Conservation (phyloP, 2,113 vertebrate genomes). For the Pyrgilauda ruficollis region DNA sequence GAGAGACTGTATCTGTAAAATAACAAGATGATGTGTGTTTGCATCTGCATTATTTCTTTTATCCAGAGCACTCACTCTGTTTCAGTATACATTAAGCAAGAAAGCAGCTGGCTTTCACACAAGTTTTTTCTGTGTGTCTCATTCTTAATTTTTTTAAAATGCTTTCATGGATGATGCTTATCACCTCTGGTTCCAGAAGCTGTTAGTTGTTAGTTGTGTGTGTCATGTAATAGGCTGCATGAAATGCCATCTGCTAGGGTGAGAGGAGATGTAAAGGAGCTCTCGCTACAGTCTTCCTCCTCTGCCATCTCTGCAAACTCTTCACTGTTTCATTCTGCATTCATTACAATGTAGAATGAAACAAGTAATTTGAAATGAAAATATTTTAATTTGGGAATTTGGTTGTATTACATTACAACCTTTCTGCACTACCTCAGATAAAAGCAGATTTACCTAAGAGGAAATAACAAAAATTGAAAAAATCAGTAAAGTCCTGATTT, state of each 20-base stretch:
- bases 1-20: not conserved
- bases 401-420: not conserved
- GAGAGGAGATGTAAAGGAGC: not conserved
- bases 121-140: not conserved
- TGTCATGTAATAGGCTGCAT: not conserved
- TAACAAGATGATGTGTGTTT: not conserved
- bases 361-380: not conserved
- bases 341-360: not conserved
- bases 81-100: not conserved
- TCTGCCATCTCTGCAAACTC: not conserved
- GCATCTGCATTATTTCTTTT: not conserved
- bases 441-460: not conserved
- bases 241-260: not conserved
- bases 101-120: not conserved
- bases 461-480: not conserved
- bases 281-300: not conserved
- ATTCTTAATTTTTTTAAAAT: not conserved
- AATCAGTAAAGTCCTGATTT: not conserved
- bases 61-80: not conserved
- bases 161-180: not conserved
- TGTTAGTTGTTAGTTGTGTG: not conserved
- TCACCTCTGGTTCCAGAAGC: not conserved
- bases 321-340: not conserved
- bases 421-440: not conserved
- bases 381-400: not conserved